Conservation (phyloP, 2,113 vertebrate genomes). For the Vicugna pacos region DNA sequence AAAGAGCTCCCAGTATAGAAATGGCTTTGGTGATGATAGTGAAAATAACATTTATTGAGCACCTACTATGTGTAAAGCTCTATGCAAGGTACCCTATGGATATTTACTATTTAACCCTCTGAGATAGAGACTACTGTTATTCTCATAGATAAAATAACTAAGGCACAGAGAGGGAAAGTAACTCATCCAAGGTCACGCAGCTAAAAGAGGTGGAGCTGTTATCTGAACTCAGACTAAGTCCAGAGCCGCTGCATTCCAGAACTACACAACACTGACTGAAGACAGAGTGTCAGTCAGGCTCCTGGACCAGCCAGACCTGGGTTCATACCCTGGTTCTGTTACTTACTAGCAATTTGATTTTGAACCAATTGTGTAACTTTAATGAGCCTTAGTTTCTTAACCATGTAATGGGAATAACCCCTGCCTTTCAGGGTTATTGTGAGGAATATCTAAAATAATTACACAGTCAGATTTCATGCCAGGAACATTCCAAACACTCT, state of each 20-base stretch:
- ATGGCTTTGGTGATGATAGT: background rate
- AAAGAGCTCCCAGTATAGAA: background rate
- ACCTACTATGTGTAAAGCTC: background rate
- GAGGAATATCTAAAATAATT: background rate
- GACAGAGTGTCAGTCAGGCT: background rate
- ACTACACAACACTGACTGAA: background rate
- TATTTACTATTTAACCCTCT: background rate
- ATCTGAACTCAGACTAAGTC: background rate
- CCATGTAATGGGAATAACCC: background rate
- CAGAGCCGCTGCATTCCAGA: background rate
- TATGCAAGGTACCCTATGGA: background rate
- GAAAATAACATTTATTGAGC: background rate
- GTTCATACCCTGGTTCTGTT: background rate
- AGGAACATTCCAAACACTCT: background rate
- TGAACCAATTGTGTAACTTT: background rate
- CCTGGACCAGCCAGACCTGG: background rate
- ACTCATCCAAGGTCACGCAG: background rate
- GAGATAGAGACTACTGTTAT: background rate
- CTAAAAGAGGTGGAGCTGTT: background rate
- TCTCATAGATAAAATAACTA: background rate
- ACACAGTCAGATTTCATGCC: background rate
- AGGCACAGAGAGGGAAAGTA: background rate
- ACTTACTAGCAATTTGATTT: background rate
- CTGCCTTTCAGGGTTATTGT: background rate
- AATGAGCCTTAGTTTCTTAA: background rate